Conservation (phyloP, 2,113 vertebrate genomes). For the Phaetusa simplex region DNA sequence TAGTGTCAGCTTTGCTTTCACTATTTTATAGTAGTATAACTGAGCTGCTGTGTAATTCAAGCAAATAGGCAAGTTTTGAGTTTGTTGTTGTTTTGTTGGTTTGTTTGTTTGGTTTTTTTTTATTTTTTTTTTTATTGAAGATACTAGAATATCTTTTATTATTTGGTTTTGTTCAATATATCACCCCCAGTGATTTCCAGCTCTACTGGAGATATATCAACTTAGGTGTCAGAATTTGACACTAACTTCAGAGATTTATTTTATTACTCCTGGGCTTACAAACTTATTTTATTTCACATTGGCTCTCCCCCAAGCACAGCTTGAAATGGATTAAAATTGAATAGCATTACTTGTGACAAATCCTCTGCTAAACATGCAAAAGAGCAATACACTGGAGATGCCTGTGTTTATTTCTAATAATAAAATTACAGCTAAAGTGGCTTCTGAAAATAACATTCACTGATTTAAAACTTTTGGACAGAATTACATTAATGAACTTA, state of each 20-base stretch:
- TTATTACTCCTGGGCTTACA: not conserved
- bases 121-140: not conserved
- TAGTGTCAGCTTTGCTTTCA: not conserved
- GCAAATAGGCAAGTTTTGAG: not conserved
- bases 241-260: not conserved
- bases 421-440: not conserved
- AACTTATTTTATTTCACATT: not conserved
- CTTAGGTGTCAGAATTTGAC: not conserved
- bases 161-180: not conserved
- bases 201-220: not conserved
- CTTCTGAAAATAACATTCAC: not conserved
- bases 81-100: not conserved
- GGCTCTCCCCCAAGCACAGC: not conserved
- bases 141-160: not conserved
- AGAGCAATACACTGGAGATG: not conserved
- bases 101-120: not conserved
- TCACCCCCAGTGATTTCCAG: not conserved
- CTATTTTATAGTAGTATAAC: not conserved
- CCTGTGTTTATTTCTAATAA: not conserved
- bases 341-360: not conserved
- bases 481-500: not conserved
- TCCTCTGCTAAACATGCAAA: not conserved
- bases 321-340: slow-evolving; percentile 20
- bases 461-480: not conserved
- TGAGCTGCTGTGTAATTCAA: not conserved